Percentiles rank a stretch among this genome's conserved stretches.
These are phyloP conservation scores for Chrysogorgia sp. DNA, from an alignment of 92 coral and sea anemone genomes.

Conservation along the genomic window DNA sequence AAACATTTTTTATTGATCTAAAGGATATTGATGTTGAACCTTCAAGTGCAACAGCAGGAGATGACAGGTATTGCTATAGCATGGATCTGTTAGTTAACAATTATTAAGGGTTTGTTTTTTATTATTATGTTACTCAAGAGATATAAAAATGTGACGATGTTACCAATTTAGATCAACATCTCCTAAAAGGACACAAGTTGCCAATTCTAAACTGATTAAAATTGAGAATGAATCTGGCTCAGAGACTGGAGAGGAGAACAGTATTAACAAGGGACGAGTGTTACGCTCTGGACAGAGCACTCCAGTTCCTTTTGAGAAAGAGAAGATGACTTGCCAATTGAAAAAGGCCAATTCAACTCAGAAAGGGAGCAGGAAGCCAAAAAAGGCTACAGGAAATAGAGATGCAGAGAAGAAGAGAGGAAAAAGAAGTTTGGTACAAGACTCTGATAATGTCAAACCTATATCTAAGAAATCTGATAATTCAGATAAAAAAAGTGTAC, in stretches of 20 bases:
- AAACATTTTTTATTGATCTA: too few species aligned
- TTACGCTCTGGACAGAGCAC: constrained; percentile 44
- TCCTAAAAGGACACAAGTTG: background rate
- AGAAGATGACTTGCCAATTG: background rate
- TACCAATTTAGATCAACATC: background rate
- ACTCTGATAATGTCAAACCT: background rate
- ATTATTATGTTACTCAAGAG: too few species aligned
- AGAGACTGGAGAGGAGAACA: background rate
- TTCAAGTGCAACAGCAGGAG: too few species aligned
- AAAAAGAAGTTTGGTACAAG: background rate
- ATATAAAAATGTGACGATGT: background rate
- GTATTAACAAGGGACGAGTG: constrained; percentile 3
- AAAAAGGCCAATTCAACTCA: background rate
- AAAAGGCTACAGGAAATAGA: background rate
- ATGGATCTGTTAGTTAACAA: too few species aligned
- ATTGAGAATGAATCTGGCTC: background rate
- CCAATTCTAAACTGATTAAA: background rate
- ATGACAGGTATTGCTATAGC: too few species aligned
- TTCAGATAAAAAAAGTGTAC: background rate
- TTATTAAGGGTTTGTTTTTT: too few species aligned
- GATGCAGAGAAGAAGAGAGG: background rate
- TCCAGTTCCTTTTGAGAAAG: constrained; percentile 19
- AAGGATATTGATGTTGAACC: too few species aligned
- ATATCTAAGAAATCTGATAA: background rate
- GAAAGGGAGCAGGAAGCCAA: background rate